phyloP scores from a whole-genome alignment of 2,113 vertebrate genomes.

The Camelus dromedarius region DNA sequence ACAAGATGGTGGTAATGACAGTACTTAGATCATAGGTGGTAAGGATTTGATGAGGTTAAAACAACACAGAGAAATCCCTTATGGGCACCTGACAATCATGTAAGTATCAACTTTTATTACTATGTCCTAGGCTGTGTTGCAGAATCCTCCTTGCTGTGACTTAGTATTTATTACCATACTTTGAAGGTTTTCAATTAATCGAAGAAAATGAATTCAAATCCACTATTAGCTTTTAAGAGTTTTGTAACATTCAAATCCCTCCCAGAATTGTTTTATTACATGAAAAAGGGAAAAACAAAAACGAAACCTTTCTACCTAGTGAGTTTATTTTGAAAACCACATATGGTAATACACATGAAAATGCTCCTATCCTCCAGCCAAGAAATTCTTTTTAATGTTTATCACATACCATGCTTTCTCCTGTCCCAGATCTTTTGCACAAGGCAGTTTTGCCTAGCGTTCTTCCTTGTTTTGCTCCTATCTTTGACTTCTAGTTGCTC shows the following conservation, averaged over 20 bases:
- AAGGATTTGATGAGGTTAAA: neutral
- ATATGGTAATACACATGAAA: neutral
- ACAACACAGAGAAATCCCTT: neutral
- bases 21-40: neutral
- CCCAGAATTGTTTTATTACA: neutral
- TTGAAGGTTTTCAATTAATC: neutral
- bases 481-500: neutral
- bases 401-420: neutral
- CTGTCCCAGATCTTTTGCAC: neutral
- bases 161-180: neutral
- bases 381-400: neutral
- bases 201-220: neutral
- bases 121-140: fast-evolving
- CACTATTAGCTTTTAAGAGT: neutral
- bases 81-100: neutral
- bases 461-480: neutral
- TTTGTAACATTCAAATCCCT: neutral
- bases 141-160: neutral
- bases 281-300: neutral
- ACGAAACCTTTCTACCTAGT: neutral
- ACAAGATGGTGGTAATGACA: neutral
- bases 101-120: neutral
- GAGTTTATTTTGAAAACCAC: neutral
- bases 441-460: neutral
- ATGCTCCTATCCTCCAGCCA: neutral